These are phyloP conservation scores for Alexandromys fortis DNA, from an alignment of 2,113 vertebrate genomes.

Conservation along the genomic window DNA sequence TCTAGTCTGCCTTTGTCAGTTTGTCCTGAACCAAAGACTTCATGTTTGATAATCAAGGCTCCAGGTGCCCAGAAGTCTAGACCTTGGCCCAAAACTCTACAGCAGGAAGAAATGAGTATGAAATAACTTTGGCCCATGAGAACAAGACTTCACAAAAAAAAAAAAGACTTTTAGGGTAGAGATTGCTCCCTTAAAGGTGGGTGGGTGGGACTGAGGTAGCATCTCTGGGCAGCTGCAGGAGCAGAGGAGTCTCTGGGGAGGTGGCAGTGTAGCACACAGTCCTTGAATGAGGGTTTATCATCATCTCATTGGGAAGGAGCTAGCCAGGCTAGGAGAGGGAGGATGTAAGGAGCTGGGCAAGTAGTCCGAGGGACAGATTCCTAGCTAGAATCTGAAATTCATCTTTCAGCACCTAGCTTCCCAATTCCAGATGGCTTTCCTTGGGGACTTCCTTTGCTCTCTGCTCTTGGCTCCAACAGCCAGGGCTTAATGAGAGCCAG, in stretches of 20 bases:
- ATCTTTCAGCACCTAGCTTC: slow-evolving; percentile 83
- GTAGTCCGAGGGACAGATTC: slow-evolving; percentile 60
- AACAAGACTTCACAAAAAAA: slow-evolving; percentile 18
- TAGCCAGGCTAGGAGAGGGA: slow-evolving; percentile 32
- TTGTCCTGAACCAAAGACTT: slow-evolving; percentile 13
- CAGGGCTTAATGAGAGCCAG: not conserved
- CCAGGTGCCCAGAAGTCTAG: slow-evolving; percentile 63
- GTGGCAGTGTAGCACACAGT: slow-evolving; percentile 14
- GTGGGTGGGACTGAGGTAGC: slow-evolving; percentile 45
- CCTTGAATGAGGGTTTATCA: slow-evolving; percentile 57
- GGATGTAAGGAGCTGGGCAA: slow-evolving; percentile 50
- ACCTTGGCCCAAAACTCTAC: slow-evolving; percentile 57
- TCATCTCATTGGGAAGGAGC: not conserved
- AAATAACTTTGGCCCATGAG: slow-evolving; percentile 59
- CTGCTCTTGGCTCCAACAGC: slow-evolving; percentile 61
- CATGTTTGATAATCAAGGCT: slow-evolving; percentile 36
- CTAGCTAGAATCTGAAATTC: slow-evolving; percentile 73
- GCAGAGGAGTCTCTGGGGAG: not conserved
- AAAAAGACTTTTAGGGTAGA: not conserved
- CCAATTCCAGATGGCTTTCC: slow-evolving; percentile 72
- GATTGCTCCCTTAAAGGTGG: not conserved
- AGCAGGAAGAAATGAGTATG: slow-evolving; percentile 40
- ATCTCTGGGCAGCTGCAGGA: slow-evolving; percentile 25
- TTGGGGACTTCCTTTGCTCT: slow-evolving; percentile 76
- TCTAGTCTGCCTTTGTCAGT: not conserved